Evolutionary conservation across 2,888 invertebrate genomes (phyloP).

Genomic region (Drosophila pegasa): DNA sequence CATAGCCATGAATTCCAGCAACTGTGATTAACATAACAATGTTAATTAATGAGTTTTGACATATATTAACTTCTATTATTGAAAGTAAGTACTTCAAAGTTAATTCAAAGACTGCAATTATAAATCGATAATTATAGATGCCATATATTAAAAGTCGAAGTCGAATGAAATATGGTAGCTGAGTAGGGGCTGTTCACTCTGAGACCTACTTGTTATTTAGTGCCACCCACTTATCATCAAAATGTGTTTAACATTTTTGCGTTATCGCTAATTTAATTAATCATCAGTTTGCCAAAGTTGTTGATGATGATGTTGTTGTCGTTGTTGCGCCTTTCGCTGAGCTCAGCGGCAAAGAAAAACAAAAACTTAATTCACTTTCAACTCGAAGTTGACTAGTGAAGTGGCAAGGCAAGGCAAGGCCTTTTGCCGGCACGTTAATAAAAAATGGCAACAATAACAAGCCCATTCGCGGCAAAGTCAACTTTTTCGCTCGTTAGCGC

Average conservation of each 20-base stretch:
- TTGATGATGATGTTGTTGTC: constrained; percentile 12
- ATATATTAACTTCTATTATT: background rate
- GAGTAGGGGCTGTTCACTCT: background rate
- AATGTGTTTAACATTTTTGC: constrained; percentile 51
- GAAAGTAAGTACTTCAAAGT: background rate
- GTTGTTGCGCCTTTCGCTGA: constrained; percentile 64
- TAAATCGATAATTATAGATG: background rate
- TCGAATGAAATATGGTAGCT: background rate
- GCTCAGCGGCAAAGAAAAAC: constrained; percentile 54
- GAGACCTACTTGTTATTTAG: background rate
- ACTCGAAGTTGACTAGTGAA: constrained; percentile 64
- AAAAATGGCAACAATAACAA: constrained; percentile 41
- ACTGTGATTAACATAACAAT: background rate
- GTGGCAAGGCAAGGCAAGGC: constrained; percentile 67
- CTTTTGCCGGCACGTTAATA: constrained; percentile 56
- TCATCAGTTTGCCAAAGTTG: constrained; percentile 35
- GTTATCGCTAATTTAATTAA: constrained; percentile 60
- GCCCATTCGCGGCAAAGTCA: constrained; percentile 51
- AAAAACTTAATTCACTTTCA: constrained; percentile 78
- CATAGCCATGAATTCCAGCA: background rate
- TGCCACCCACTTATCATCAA: constrained; percentile 38
- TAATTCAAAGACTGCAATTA: background rate
- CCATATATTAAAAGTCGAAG: background rate
- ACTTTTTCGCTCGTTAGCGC: constrained; percentile 59
- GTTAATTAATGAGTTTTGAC: background rate